These are phyloP conservation scores for Cheilosia grossa DNA, from an alignment of 2,888 invertebrate species.

Conservation along the genomic window DNA sequence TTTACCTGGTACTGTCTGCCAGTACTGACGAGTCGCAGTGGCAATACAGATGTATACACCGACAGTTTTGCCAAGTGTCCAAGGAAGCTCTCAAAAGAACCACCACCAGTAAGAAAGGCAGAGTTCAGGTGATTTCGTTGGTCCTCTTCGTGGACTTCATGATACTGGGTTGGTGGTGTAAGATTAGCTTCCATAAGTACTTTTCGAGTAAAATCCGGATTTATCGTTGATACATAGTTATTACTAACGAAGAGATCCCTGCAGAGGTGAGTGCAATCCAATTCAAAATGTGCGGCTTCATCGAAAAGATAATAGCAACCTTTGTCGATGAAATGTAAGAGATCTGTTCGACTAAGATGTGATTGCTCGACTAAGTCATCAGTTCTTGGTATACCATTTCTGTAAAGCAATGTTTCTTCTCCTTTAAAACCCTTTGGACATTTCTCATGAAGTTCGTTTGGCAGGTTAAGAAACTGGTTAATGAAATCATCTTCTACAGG, in stretches of 20 bases:
- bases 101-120: slow-evolving; percentile 90
- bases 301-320: slow-evolving; percentile 87
- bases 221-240: slow-evolving; percentile 87
- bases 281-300: slow-evolving; percentile 89
- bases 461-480: slow-evolving; percentile 87
- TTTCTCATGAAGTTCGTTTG: slow-evolving; percentile 87
- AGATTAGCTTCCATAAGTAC: slow-evolving; percentile 89
- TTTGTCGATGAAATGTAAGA: slow-evolving; percentile 82
- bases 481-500: slow-evolving; percentile 89
- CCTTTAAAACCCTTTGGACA: slow-evolving; percentile 84
- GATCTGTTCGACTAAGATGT: slow-evolving; percentile 80
- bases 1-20: slow-evolving; percentile 87
- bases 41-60: slow-evolving; percentile 86
- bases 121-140: slow-evolving; percentile 84
- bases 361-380: slow-evolving; percentile 77
- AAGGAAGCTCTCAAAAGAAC: slow-evolving; percentile 89
- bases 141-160: slow-evolving; percentile 85
- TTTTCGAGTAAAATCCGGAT: slow-evolving; percentile 91
- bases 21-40: slow-evolving; percentile 87
- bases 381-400: slow-evolving; percentile 77
- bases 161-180: slow-evolving; percentile 85
- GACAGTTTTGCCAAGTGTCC: slow-evolving; percentile 87
- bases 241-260: slow-evolving; percentile 81
- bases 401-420: slow-evolving; percentile 79
- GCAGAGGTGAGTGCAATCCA: slow-evolving; percentile 81